Percentiles rank a stretch among this genome's conserved stretches.
These are phyloP conservation scores for Pristionchus arcanus DNA, from an alignment of 2,888 invertebrate genomes.

Conservation along the genomic window DNA sequence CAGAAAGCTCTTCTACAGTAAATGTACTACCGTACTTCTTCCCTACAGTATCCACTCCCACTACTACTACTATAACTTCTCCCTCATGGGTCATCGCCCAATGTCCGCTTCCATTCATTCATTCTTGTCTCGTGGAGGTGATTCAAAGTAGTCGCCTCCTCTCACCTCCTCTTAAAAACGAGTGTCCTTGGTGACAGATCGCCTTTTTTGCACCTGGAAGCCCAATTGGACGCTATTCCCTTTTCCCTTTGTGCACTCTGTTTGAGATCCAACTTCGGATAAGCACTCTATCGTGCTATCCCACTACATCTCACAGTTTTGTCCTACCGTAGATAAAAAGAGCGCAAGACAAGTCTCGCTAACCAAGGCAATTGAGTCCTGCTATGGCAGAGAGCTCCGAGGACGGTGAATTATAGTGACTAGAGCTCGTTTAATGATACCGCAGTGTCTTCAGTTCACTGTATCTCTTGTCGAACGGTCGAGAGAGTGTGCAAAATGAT, in stretches of 20 bases:
- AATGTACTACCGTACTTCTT: background rate
- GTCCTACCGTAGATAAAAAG: no score
- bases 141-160: constrained; percentile 44
- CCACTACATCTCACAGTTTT: no score
- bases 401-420: no score
- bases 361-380: no score
- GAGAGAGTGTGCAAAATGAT: no score
- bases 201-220: background rate
- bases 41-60: background rate
- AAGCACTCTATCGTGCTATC: no score
- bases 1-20: no score
- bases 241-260: background rate
- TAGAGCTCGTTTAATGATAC: no score
- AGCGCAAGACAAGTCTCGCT: no score
- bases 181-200: constrained; percentile 46
- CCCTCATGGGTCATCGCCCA: constrained; percentile 14
- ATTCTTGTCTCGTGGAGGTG: constrained; percentile 23
- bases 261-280: background rate
- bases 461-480: no score
- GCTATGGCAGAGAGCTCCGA: no score
- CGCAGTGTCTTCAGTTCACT: no score
- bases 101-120: constrained; percentile 21
- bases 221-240: background rate
- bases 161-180: background rate
- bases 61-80: background rate